Conservation (phyloP, 1,140 invertebrate species). For the Anadara kagoshimensis region DNA sequence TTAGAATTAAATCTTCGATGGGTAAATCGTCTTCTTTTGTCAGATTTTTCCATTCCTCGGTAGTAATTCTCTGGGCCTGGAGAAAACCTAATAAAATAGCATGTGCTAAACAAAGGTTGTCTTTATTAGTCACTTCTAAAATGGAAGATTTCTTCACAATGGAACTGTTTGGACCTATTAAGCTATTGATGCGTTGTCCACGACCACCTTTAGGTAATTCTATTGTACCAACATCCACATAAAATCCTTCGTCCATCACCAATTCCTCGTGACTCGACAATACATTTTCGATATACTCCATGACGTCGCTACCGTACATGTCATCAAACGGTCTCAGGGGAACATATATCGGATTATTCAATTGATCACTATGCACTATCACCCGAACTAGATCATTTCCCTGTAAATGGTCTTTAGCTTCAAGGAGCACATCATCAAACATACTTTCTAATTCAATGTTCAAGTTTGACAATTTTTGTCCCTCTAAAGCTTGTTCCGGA, state of each 20-base stretch:
- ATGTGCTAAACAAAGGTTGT: slow-evolving; percentile 14
- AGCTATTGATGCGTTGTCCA: background rate
- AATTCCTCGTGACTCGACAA: slow-evolving; percentile 12
- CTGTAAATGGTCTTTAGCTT: background rate
- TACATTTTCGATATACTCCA: slow-evolving; percentile 11
- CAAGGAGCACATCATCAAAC: slow-evolving; percentile 5
- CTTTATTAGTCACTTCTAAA: slow-evolving; percentile 13
- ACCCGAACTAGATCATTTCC: background rate
- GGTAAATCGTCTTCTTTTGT: slow-evolving; percentile 4
- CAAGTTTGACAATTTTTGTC: slow-evolving; percentile 4
- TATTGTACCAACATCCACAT: slow-evolving; percentile 1
- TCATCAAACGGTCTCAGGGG: background rate
- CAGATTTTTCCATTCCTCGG: slow-evolving; percentile 2
- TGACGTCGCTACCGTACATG: background rate
- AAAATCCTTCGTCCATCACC: background rate
- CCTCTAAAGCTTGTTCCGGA: background rate
- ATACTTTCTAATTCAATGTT: slow-evolving; percentile 3
- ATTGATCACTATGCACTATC: slow-evolving; percentile 6
- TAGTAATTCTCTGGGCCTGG: background rate
- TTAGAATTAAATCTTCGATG: slow-evolving; percentile 3
- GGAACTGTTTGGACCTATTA: slow-evolving; percentile 11
- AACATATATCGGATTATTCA: slow-evolving; percentile 13
- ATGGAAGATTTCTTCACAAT: slow-evolving; percentile 9
- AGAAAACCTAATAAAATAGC: slow-evolving; percentile 4
- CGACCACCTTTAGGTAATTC: slow-evolving; percentile 14